phyloP scores from a whole-genome alignment of 2,888 invertebrate species.

The Tachina fera region DNA sequence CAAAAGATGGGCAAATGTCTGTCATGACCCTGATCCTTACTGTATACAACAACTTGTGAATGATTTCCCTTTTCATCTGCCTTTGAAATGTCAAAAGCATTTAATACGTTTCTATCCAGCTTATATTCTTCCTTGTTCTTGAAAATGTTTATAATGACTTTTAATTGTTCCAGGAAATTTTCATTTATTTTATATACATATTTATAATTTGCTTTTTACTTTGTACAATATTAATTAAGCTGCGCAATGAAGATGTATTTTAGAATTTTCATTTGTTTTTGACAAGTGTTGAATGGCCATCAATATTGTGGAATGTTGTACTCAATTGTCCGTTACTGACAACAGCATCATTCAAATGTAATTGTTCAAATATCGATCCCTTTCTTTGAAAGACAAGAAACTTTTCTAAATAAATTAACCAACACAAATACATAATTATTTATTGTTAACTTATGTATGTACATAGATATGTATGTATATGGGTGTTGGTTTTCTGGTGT shows the following conservation, averaged over 20 bases:
- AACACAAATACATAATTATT: conserved; percentile 33
- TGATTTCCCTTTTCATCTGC: no score
- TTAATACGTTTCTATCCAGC: neutral
- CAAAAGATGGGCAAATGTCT: no score
- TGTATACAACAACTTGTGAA: no score
- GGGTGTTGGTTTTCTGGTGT: neutral
- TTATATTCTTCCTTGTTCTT: neutral
- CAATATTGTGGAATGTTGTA: conserved; percentile 56
- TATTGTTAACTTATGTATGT: neutral
- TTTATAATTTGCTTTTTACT: conserved; percentile 9
- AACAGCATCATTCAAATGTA: conserved; percentile 49
- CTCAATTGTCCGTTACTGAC: conserved; percentile 62
- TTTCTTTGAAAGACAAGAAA: conserved; percentile 31
- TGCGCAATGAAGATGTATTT: conserved; percentile 45
- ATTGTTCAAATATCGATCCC: conserved; percentile 38
- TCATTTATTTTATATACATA: neutral
- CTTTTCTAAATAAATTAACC: conserved; percentile 45
- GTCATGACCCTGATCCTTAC: no score
- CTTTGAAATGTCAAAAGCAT: no score
- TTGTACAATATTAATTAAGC: conserved; percentile 53
- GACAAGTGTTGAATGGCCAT: conserved; percentile 67
- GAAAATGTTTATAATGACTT: conserved; percentile 17
- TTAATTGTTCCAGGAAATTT: conserved; percentile 5
- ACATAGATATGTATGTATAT: no score
- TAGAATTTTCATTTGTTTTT: conserved; percentile 56